Percentiles rank a stretch among this genome's conserved stretches.
Conservation (phyloP, 2,113 vertebrate genomes). For the Athene noctua region DNA sequence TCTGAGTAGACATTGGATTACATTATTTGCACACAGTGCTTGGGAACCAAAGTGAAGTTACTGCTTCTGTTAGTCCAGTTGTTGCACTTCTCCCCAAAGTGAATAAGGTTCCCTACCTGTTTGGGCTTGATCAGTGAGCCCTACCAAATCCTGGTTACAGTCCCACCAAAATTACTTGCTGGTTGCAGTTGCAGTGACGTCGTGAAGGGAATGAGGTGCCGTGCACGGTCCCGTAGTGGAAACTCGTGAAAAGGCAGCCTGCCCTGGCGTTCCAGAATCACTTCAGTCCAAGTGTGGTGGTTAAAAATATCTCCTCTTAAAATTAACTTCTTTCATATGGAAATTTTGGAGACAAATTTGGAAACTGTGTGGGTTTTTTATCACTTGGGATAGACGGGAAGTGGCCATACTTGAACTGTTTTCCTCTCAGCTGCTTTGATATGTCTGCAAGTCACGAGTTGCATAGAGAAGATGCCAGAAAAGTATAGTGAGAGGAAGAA, state of each 20-base stretch:
- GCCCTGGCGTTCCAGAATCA: not conserved
- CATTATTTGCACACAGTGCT: not conserved
- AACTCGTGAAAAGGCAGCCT: not conserved
- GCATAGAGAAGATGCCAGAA: not conserved
- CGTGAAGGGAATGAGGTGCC: rapidly evolving
- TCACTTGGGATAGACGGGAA: not conserved
- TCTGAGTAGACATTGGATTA: not conserved
- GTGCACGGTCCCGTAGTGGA: rapidly evolving
- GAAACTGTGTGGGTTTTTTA: not conserved
- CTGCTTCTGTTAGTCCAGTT: not conserved
- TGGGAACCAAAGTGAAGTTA: not conserved
- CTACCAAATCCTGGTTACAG: not conserved
- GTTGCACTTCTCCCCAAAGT: not conserved
- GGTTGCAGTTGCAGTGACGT: not conserved
- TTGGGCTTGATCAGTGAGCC: not conserved
- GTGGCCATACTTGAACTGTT: not conserved
- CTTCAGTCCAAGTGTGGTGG: not conserved
- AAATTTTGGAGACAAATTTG: not conserved
- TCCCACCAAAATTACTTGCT: not conserved
- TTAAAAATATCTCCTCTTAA: not conserved
- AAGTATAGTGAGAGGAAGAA: not conserved
- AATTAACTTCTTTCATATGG: not conserved
- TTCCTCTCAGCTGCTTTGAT: not conserved
- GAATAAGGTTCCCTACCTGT: not conserved
- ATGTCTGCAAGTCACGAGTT: not conserved